phyloP scores from a whole-genome alignment of 2,797 vertebrate species.

The Furcifer pardalis region DNA sequence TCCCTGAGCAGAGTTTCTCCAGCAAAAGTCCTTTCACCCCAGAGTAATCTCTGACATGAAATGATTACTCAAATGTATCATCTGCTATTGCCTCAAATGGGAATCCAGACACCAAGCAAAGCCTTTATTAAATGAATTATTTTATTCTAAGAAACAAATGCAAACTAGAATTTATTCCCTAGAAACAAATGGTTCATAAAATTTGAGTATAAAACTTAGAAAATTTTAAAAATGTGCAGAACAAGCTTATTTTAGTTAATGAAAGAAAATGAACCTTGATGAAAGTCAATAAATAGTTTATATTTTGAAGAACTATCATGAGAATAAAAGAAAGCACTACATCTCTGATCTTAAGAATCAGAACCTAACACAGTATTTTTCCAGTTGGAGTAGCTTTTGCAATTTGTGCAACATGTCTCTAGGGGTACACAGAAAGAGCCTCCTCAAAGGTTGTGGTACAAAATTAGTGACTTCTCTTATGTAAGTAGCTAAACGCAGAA shows the following conservation, averaged over 20 bases:
- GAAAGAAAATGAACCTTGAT: neutral
- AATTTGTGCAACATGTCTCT: neutral
- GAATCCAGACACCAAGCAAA: neutral
- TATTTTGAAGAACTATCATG: neutral
- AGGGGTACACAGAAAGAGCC: too few relatives aligned
- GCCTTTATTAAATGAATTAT: neutral
- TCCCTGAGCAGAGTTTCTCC: too few relatives aligned
- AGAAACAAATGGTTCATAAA: neutral
- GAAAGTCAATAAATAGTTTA: neutral
- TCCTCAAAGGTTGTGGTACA: too few relatives aligned
- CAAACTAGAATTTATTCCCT: neutral
- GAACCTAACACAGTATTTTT: too few relatives aligned
- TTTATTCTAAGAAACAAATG: conserved; percentile 14
- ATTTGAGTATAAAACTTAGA: neutral
- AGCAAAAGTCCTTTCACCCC: too few relatives aligned
- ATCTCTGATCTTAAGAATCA: too few relatives aligned
- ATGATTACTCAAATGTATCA: conserved; percentile 1
- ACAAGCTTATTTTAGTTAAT: neutral
- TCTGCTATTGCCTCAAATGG: neutral
- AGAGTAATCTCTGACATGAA: too few relatives aligned
- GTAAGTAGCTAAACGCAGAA: too few relatives aligned
- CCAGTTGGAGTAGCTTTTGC: neutral
- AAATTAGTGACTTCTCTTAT: too few relatives aligned
- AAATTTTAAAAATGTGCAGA: neutral
- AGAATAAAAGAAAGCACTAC: neutral